Conservation (phyloP, 2,113 vertebrate species). For the Megatriorchis doriae region DNA sequence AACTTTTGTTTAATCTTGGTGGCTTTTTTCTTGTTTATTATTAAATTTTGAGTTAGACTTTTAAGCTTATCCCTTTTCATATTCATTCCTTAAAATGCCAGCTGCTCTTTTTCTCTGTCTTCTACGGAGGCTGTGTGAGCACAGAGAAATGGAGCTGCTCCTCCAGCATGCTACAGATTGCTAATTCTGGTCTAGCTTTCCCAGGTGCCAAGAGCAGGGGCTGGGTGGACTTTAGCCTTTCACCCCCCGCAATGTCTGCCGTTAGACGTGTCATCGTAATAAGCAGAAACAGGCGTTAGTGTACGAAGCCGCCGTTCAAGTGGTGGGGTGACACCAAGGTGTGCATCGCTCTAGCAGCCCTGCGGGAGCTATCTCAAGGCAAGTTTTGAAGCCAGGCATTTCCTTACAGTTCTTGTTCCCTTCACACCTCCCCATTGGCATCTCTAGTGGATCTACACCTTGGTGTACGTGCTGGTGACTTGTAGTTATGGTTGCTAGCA, state of each 20-base stretch:
- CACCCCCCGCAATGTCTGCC: not conserved
- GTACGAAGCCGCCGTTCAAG: not conserved
- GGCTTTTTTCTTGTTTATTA: not conserved
- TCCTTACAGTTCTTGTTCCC: not conserved
- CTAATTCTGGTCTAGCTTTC: not conserved
- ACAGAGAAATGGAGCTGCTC: not conserved
- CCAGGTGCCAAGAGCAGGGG: not conserved
- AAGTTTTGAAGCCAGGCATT: not conserved
- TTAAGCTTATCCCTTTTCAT: not conserved
- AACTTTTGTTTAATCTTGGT: conserved; percentile 48
- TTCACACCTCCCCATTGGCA: accelerated
- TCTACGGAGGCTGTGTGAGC: not conserved
- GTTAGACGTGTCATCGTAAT: not conserved
- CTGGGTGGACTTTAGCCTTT: not conserved
- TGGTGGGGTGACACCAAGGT: not conserved
- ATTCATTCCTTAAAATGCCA: not conserved
- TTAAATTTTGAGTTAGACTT: not conserved
- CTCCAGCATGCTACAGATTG: not conserved
- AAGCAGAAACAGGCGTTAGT: accelerated
- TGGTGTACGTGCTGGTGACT: not conserved
- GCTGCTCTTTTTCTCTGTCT: not conserved
- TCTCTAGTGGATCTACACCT: not conserved
- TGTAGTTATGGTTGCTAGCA: not conserved
- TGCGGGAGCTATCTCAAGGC: not conserved
- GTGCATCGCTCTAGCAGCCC: not conserved